Conservation (phyloP, 2,113 vertebrate species). For the Elaphurus davidianus region DNA sequence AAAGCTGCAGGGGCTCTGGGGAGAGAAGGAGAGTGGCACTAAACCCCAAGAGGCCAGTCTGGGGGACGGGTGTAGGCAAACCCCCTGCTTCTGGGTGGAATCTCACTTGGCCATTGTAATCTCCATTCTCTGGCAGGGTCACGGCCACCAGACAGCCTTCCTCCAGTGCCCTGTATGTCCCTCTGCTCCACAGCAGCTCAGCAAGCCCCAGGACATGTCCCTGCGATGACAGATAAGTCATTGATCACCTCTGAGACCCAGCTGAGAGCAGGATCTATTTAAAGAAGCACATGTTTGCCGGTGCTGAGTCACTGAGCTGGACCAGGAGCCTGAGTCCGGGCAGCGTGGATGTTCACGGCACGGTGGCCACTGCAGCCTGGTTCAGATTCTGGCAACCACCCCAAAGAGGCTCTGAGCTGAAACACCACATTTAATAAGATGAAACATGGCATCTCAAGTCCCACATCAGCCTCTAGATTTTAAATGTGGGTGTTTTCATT, state of each 20-base stretch:
- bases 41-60: background rate
- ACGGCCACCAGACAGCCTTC: background rate
- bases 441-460: background rate
- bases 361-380: background rate
- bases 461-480: background rate
- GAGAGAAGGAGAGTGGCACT: background rate
- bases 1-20: background rate
- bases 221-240: background rate
- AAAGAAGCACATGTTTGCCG: background rate
- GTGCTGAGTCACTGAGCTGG: slow-evolving; percentile 41
- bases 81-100: no score
- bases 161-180: background rate
- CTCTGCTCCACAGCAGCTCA: background rate
- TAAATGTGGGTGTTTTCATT: background rate
- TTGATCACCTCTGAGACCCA: background rate
- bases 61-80: background rate
- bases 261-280: slow-evolving; percentile 9
- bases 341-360: fast-evolving
- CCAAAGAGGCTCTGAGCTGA: background rate
- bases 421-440: background rate
- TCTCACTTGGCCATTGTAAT: background rate
- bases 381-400: background rate
- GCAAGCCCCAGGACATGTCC: background rate
- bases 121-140: background rate
- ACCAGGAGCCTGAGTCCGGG: background rate